Evolutionary conservation across 2,888 invertebrate genomes (phyloP).

Genomic region (Drosophila limbata): DNA sequence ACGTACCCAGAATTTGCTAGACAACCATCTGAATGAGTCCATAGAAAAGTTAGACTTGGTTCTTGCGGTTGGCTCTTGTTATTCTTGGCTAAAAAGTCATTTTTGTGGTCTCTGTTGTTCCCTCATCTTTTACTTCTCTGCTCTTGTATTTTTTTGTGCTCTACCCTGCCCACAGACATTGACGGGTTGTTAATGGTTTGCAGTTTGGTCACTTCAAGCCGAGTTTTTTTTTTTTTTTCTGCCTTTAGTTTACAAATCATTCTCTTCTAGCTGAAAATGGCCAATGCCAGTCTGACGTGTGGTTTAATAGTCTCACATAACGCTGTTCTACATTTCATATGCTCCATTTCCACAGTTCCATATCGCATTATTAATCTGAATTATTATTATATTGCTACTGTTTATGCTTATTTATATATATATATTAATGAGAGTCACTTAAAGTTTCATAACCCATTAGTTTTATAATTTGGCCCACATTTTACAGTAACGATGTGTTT

Average conservation of each 20-base stretch:
- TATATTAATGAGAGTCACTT: neutral
- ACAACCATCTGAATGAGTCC: constrained; percentile 68
- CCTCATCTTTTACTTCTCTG: constrained; percentile 12
- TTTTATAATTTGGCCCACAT: neutral
- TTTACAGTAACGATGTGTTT: neutral
- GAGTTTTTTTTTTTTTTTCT: constrained; percentile 25
- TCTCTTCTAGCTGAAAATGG: constrained; percentile 18
- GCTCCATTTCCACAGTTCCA: constrained; percentile 6
- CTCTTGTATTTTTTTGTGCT: constrained; percentile 5
- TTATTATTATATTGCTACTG: neutral
- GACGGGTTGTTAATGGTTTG: constrained; percentile 67
- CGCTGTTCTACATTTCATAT: constrained; percentile 14
- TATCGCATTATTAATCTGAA: neutral
- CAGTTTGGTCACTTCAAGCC: constrained; percentile 44
- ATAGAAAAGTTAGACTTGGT: constrained; percentile 43
- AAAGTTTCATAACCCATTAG: neutral
- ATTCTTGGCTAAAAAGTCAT: constrained; percentile 64
- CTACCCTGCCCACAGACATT: constrained; percentile 51
- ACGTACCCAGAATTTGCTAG: constrained; percentile 55
- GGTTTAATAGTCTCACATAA: constrained; percentile 3
- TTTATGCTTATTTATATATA: neutral
- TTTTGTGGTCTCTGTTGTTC: constrained; percentile 70
- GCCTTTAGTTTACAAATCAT: constrained; percentile 56
- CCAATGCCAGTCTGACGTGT: constrained; percentile 13
- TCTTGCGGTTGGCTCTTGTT: constrained; percentile 49